A percentile compares a stretch with the other conserved stretches of the same genome.
phyloP scores from a whole-genome alignment of 2,113 vertebrate genomes.

The Proterorhinus semilunaris region DNA sequence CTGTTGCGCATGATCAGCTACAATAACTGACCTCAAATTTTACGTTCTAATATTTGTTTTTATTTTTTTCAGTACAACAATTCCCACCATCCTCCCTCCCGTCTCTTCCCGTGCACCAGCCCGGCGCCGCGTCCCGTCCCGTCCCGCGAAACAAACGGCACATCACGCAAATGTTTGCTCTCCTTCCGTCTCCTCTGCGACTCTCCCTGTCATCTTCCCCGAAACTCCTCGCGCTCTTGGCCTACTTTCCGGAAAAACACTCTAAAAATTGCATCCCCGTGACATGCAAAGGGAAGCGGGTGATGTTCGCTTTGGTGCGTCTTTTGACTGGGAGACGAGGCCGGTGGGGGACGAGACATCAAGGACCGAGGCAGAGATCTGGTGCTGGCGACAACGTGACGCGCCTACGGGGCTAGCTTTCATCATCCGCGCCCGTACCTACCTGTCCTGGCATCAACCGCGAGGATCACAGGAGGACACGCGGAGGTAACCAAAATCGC shows the following conservation, averaged over 20 bases:
- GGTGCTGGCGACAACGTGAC: constrained; percentile 24
- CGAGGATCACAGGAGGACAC: constrained; percentile 2
- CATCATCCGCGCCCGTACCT: constrained; percentile 42
- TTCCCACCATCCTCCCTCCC: constrained; percentile 9
- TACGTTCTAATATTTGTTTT: too few species aligned
- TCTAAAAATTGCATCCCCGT: constrained; percentile 59
- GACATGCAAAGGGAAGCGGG: constrained; percentile 55
- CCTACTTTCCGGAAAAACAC: constrained; percentile 59
- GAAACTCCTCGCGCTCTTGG: constrained; percentile 55
- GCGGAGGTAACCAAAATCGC: constrained; percentile 2
- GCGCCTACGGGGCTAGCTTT: constrained; percentile 48
- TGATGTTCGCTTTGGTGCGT: constrained; percentile 41
- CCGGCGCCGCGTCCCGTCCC: constrained; percentile 54
- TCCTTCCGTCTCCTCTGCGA: constrained; percentile 29
- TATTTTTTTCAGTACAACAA: too few species aligned
- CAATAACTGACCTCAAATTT: too few species aligned
- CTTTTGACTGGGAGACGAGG: constrained; percentile 43
- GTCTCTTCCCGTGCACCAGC: constrained; percentile 4
- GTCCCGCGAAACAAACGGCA: constrained; percentile 46
- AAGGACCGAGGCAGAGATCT: constrained; percentile 31
- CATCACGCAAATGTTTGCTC: constrained; percentile 41
- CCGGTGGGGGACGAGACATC: constrained; percentile 49
- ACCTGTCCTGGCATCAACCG: constrained; percentile 16
- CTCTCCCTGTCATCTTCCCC: constrained; percentile 37
- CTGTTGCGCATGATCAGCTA: too few species aligned